Evolutionary conservation across 2,113 vertebrate species (phyloP).

Genomic region (Notiomystis cincta): DNA sequence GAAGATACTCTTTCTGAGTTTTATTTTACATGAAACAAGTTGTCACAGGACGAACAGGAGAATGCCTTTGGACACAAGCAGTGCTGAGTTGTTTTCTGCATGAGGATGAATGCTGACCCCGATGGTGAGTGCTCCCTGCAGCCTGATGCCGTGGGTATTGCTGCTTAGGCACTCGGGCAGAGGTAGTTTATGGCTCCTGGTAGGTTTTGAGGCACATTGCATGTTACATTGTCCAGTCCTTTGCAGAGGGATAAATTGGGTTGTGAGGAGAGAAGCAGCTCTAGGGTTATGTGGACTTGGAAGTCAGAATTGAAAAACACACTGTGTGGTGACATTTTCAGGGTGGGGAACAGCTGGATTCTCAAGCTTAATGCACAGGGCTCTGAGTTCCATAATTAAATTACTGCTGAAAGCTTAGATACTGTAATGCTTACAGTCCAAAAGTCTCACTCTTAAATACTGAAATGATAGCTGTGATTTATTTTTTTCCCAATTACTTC

Average conservation of each 20-base stretch:
- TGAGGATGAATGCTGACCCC: neutral
- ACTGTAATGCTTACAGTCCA: neutral
- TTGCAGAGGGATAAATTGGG: neutral
- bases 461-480: neutral
- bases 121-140: neutral
- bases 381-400: neutral
- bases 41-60: neutral
- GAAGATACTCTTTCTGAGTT: neutral
- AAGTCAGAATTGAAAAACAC: neutral
- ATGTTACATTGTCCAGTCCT: neutral
- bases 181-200: neutral
- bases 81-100: neutral
- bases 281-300: neutral
- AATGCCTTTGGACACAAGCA: neutral
- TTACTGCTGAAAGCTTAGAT: neutral
- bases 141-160: neutral
- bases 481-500: neutral
- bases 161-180: neutral
- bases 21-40: neutral
- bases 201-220: neutral
- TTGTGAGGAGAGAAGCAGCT: neutral
- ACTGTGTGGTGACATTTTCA: neutral
- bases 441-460: neutral
- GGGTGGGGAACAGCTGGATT: accelerated
- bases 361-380: neutral